A percentile compares a stretch with the other conserved stretches of the same genome.
These are phyloP conservation scores for Lateolabrax maculatus DNA, from an alignment of 2,797 vertebrate genomes.

Conservation along the genomic window DNA sequence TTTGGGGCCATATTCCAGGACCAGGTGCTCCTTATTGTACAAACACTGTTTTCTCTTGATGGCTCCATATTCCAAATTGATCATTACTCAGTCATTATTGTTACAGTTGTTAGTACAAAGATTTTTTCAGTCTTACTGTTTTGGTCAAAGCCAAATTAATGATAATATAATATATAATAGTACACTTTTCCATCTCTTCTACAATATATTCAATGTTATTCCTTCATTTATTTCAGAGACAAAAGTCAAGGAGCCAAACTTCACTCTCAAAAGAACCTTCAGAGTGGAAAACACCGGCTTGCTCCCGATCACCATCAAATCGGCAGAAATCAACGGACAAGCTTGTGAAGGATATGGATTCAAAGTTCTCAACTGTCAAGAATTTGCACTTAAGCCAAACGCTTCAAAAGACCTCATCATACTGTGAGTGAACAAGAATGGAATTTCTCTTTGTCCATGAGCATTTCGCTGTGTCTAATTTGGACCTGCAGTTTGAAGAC, in stretches of 20 bases:
- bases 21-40: not conserved
- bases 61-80: not conserved
- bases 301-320: conserved; percentile 91
- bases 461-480: not conserved
- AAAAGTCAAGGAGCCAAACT: conserved; percentile 94
- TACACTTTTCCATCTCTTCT: not conserved
- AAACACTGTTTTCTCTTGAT: not conserved
- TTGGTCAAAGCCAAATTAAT: not conserved
- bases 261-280: conserved; percentile 94
- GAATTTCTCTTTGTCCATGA: not conserved
- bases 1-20: not conserved
- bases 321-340: conserved; percentile 94
- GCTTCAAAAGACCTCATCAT: conserved; percentile 96
- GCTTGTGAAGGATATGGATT: conserved; percentile 97
- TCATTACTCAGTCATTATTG: not conserved
- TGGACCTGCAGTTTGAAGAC: not conserved
- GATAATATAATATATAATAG: no score
- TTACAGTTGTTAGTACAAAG: not conserved
- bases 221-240: conserved; percentile 81
- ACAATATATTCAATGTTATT: not conserved
- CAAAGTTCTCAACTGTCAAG: conserved; percentile 97
- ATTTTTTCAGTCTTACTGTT: not conserved
- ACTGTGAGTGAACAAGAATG: conserved; percentile 88
- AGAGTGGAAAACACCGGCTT: conserved; percentile 96
- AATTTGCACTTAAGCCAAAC: conserved; percentile 95